These are phyloP conservation scores for Pammene aurita DNA, from an alignment of 2,888 invertebrate genomes.

Conservation along the genomic window DNA sequence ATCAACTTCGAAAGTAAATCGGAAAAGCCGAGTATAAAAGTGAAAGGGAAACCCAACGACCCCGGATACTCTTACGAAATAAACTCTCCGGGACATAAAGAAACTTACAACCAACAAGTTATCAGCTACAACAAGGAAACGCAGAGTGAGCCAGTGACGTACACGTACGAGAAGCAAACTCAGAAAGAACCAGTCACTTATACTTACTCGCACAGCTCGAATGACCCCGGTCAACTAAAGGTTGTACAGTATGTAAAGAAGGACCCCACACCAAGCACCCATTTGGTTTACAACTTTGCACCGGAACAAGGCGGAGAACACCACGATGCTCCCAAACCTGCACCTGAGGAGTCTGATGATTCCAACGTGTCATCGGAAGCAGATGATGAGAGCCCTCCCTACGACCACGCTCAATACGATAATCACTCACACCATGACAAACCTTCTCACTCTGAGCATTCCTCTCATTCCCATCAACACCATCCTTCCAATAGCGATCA, in stretches of 20 bases:
- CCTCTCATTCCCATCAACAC: constrained; percentile 20
- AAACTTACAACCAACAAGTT: constrained; percentile 70
- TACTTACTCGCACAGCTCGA: constrained; percentile 52
- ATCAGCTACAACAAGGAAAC: constrained; percentile 72
- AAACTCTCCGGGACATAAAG: constrained; percentile 70
- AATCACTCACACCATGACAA: constrained; percentile 26
- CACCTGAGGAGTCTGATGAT: constrained; percentile 45
- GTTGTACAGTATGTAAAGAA: constrained; percentile 59
- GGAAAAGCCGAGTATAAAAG: constrained; percentile 55
- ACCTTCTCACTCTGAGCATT: constrained; percentile 20
- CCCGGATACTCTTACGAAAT: constrained; percentile 72
- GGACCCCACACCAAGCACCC: constrained; percentile 57
- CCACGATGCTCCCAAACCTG: constrained; percentile 31
- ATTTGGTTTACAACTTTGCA: constrained; percentile 61
- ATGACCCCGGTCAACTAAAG: constrained; percentile 58
- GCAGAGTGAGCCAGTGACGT: constrained; percentile 65
- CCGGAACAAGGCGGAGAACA: constrained; percentile 51
- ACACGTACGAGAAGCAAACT: constrained; percentile 59
- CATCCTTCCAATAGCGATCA: constrained; percentile 2
- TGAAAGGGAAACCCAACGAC: constrained; percentile 57
- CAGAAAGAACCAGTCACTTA: constrained; percentile 54
- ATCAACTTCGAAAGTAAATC: constrained; percentile 56
- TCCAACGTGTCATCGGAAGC: constrained; percentile 39
- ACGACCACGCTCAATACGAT: constrained; percentile 25
- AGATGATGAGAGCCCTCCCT: constrained; percentile 35